Percentiles rank a stretch among this genome's conserved stretches.
Conservation (phyloP, 2,797 vertebrate genomes). For the Aratinga solstitialis region DNA sequence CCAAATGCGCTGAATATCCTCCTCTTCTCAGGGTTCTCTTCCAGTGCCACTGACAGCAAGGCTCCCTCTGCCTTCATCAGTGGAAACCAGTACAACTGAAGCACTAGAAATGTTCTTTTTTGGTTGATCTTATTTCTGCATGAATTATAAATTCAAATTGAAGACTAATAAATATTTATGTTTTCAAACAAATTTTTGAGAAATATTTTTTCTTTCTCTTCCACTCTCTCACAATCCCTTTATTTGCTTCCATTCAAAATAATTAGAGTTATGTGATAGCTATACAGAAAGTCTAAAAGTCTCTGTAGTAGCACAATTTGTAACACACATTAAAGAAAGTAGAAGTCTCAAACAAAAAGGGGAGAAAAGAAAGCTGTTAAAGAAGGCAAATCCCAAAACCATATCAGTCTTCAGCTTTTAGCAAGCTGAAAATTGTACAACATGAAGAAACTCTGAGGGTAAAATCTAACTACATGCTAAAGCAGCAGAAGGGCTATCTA, state of each 20-base stretch:
- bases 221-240: not conserved
- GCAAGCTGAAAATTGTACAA: not conserved
- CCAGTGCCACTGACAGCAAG: not conserved
- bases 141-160: not conserved
- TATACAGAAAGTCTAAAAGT: not conserved
- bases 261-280: not conserved
- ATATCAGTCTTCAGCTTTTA: not conserved
- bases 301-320: not conserved
- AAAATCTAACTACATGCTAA: not conserved
- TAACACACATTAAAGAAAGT: not conserved
- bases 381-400: not conserved
- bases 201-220: not conserved
- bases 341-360: not conserved
- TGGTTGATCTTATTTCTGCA: not conserved
- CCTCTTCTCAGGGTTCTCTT: not conserved
- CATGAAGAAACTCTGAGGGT: not conserved
- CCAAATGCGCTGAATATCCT: not conserved
- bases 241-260: not conserved
- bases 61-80: not conserved
- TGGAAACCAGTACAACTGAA: not conserved
- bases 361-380: not conserved
- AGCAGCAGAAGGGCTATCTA: not conserved
- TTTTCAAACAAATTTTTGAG: not conserved
- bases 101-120: not conserved
- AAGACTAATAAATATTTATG: not conserved